Evolutionary conservation across 2,113 vertebrate genomes (phyloP).

Genomic region (Lates calcarifer): DNA sequence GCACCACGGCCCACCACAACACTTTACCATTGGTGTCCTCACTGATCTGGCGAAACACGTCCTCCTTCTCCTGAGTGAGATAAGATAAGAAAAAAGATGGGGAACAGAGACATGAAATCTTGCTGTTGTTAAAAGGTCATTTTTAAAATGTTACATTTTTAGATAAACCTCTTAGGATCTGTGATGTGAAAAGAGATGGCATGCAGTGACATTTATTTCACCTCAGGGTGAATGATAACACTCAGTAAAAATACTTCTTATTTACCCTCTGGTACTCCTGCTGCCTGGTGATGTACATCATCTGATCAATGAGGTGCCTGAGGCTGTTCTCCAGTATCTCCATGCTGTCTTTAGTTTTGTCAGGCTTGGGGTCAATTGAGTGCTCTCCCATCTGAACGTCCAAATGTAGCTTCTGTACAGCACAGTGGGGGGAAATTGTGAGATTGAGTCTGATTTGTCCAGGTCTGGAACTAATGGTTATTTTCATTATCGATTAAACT

Average conservation of each 20-base stretch:
- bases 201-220: not conserved
- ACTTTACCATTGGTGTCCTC: slow-evolving; percentile 92
- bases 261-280: slow-evolving; percentile 93
- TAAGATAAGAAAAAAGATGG: not conserved
- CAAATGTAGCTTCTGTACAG: slow-evolving; percentile 88
- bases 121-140: not conserved
- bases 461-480: not conserved
- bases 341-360: slow-evolving; percentile 89
- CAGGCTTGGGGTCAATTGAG: slow-evolving; percentile 77
- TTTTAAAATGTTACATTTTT: not conserved
- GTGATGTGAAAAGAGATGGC: not conserved
- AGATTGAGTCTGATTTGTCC: not conserved
- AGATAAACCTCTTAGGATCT: too few relatives aligned
- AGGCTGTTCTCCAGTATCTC: slow-evolving; percentile 84
- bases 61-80: slow-evolving; percentile 88
- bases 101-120: not conserved
- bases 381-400: slow-evolving; percentile 92
- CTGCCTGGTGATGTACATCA: slow-evolving; percentile 87
- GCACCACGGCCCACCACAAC: slow-evolving; percentile 91
- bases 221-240: not conserved
- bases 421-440: not conserved
- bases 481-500: not conserved
- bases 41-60: slow-evolving; percentile 89
- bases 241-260: not conserved
- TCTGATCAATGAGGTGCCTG: slow-evolving; percentile 87